phyloP scores from a whole-genome alignment of 2,888 invertebrate genomes.

The Liodrosophila aerea region DNA sequence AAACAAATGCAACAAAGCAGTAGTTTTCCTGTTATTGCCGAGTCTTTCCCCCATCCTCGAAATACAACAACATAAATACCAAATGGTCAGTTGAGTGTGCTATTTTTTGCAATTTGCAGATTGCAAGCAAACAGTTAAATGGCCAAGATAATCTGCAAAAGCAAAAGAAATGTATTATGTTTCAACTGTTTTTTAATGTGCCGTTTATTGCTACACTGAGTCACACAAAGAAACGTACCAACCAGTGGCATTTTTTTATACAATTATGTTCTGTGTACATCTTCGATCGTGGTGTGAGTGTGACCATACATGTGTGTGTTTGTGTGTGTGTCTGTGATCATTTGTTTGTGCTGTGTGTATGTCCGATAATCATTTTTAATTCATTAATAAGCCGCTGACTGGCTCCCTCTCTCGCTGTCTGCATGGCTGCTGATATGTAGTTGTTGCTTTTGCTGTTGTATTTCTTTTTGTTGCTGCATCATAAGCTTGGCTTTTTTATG shows the following conservation, averaged over 20 bases:
- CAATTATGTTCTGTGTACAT: slow-evolving; percentile 53
- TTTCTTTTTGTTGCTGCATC: too few species aligned
- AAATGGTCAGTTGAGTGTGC: slow-evolving; percentile 48
- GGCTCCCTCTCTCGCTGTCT: slow-evolving; percentile 18
- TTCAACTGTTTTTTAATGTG: slow-evolving; percentile 34
- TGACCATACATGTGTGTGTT: slow-evolving; percentile 20
- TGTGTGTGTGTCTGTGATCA: slow-evolving; percentile 7
- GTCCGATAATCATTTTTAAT: slow-evolving; percentile 68
- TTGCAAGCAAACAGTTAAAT: slow-evolving; percentile 37
- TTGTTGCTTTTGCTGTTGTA: slow-evolving; percentile 19
- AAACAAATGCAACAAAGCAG: slow-evolving; percentile 19
- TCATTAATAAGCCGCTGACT: slow-evolving; percentile 66
- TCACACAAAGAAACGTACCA: slow-evolving; percentile 53
- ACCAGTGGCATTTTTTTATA: slow-evolving; percentile 60
- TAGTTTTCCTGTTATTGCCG: slow-evolving; percentile 19
- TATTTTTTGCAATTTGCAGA: slow-evolving; percentile 39
- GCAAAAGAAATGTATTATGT: slow-evolving; percentile 25
- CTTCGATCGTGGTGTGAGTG: too few species aligned
- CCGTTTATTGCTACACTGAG: slow-evolving; percentile 53
- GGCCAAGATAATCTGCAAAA: slow-evolving; percentile 16
- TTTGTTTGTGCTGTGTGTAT: slow-evolving; percentile 26
- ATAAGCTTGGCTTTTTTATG: slow-evolving; percentile 9
- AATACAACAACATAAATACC: slow-evolving; percentile 26
- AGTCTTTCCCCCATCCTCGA: neutral
- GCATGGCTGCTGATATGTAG: slow-evolving; percentile 45